A percentile compares a stretch with the other conserved stretches of the same genome.
phyloP scores from a whole-genome alignment of 1,140 invertebrate genomes.

The Pomacea maculata region DNA sequence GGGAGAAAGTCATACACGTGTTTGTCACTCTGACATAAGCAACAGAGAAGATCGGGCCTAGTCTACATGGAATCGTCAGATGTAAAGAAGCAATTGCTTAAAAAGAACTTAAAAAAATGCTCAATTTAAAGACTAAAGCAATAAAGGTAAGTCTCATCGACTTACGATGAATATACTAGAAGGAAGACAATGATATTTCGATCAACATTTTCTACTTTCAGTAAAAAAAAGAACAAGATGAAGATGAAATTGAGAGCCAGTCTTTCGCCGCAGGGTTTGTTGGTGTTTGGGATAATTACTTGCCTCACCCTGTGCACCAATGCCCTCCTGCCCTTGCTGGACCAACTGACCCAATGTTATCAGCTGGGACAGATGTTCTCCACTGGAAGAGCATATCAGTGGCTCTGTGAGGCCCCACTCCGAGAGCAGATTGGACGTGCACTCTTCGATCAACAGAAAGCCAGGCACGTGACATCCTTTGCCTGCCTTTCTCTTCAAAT shows the following conservation, averaged over 20 bases:
- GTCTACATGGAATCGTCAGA: too few species aligned
- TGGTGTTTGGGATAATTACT: slow-evolving; percentile 4
- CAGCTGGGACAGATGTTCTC: slow-evolving; percentile 10
- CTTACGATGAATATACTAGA: too few species aligned
- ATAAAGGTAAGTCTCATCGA: too few species aligned
- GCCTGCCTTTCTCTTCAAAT: too few species aligned
- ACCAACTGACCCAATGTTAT: slow-evolving; percentile 18
- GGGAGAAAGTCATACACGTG: too few species aligned
- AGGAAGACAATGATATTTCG: too few species aligned
- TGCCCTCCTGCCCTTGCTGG: slow-evolving; percentile 6
- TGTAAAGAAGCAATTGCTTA: too few species aligned
- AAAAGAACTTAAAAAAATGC: too few species aligned
- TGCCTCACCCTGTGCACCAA: slow-evolving; percentile 12
- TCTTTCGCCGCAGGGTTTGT: neutral
- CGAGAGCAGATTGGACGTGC: neutral
- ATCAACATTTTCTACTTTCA: neutral
- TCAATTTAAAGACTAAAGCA: too few species aligned
- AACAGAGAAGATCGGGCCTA: too few species aligned
- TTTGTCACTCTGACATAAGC: too few species aligned
- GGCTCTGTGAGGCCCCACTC: slow-evolving; percentile 16
- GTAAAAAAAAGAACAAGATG: neutral
- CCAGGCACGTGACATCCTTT: neutral
- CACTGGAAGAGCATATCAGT: slow-evolving; percentile 9
- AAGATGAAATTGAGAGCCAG: neutral
- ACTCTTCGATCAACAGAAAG: neutral